phyloP scores from a whole-genome alignment of 2,888 invertebrate species.

The Lomographa bimaculata region DNA sequence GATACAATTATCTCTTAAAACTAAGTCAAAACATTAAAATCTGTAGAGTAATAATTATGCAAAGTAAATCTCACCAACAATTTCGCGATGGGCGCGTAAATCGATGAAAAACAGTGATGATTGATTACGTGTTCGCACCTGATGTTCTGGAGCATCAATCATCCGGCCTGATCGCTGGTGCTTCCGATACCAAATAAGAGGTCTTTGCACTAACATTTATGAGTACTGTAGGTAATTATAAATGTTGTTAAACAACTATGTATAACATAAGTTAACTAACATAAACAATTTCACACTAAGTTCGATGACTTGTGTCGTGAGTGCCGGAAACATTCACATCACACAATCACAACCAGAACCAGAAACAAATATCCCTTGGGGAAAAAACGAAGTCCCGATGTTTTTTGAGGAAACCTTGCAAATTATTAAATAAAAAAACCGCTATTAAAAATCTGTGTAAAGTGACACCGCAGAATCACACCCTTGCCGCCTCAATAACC shows the following conservation, averaged over 20 bases:
- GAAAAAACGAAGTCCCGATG: too few relatives aligned
- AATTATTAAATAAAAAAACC: background rate
- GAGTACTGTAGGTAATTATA: too few relatives aligned
- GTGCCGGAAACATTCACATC: too few relatives aligned
- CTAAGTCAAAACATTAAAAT: too few relatives aligned
- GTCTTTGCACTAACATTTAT: background rate
- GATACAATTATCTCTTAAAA: too few relatives aligned
- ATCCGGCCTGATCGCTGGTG: background rate
- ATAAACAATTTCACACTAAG: too few relatives aligned
- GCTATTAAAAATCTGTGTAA: conserved; percentile 12
- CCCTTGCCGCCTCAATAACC: conserved; percentile 31
- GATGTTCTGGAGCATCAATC: conserved; percentile 40
- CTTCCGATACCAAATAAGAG: background rate
- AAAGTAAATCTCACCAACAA: conserved; percentile 31
- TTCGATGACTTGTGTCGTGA: too few relatives aligned
- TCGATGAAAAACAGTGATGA: conserved; percentile 72
- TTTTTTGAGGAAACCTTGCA: background rate
- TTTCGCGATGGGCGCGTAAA: conserved; percentile 59
- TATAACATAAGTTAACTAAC: too few relatives aligned
- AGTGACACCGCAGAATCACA: conserved; percentile 26
- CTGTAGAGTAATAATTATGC: conserved; percentile 5
- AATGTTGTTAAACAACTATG: too few relatives aligned
- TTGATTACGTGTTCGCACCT: conserved; percentile 64
- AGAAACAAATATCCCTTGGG: too few relatives aligned
- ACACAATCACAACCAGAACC: too few relatives aligned